Evolutionary conservation across 2,797 vertebrate genomes (phyloP), one percentile per base, ranked within the genome.

Genomic region (Podarcis lilfordi): DNA sequence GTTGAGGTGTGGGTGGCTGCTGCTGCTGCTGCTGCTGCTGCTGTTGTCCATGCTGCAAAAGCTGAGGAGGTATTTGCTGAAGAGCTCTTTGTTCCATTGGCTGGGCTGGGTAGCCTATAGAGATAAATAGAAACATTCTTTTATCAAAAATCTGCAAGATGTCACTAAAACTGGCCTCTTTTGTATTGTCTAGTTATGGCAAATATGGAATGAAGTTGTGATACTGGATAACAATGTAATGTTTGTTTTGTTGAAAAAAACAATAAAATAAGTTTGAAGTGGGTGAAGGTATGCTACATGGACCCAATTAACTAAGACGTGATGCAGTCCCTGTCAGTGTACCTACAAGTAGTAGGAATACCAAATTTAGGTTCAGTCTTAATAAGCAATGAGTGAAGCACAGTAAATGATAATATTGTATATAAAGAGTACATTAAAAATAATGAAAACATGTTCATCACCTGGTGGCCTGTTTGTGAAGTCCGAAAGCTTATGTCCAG

Each of bases 31-130:
- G 96, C 37, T 94, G 96, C 78, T 95, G 97, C 2, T 96, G 95
- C 92, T 97, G 97, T 87, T 98, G 98, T 0, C 98, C 95, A 21
- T 98, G 98, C 11, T 98, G 97, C 97, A 99, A 97, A 88, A 99
- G 98, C 78, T 99, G 98, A 96, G 98, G 97, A 50, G 98, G 98
- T 94, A 99, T 98, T 96, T 99, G 99, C 92, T 99, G 98, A 88
- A 99, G 96, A 76, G 98, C 97, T 92, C 99, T 98, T 95, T 99
- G 99, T 93, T 99, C 99, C 95, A 97, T 98, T 83, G 98, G 94
- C 92, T 98, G 98, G 91, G 97, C 96, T 91, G 98, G 96, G 94
- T 98, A 99, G 88, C 98, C 98, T 99, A 93, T 69, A 91, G 94
- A 5, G 35, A 94, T 77, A 89, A 82, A 45, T 2, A n/a, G 25